These are phyloP conservation scores for Semaprochilodus insignis DNA, from an alignment of 2,797 vertebrate species.

Conservation along the genomic window DNA sequence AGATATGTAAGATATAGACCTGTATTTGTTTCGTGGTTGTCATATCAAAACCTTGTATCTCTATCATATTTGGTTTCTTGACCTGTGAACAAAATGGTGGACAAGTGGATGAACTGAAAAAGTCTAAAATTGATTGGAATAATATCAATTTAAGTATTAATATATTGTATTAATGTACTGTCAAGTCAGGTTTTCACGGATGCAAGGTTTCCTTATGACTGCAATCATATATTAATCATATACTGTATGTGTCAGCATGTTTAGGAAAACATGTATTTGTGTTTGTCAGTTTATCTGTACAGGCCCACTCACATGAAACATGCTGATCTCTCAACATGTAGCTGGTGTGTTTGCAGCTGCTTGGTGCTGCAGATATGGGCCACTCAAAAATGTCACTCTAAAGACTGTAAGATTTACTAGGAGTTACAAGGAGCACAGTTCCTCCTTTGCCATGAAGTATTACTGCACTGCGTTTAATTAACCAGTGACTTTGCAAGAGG, in stretches of 20 bases:
- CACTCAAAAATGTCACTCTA: background rate
- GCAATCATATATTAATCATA: background rate
- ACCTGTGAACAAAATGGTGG: no score
- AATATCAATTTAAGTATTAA: background rate
- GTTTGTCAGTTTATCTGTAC: background rate
- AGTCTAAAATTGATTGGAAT: background rate
- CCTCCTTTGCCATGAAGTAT: background rate
- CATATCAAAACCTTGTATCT: background rate
- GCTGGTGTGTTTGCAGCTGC: background rate
- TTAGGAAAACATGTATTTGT: background rate
- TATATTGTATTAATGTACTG: background rate
- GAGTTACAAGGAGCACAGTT: background rate
- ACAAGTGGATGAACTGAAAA: no score
- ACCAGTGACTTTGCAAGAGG: background rate
- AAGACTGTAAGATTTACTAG: background rate
- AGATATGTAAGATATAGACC: constrained; percentile 55
- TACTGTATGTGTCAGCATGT: background rate
- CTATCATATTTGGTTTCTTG: no score
- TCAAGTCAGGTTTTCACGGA: background rate
- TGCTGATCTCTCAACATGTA: background rate
- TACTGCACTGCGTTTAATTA: background rate
- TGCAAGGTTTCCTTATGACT: background rate
- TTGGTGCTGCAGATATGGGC: background rate
- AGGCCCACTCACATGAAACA: background rate
- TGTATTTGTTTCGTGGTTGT: background rate